Percentiles rank a stretch among this genome's conserved stretches.
Evolutionary conservation across 2,888 invertebrate species (phyloP).

Genomic region (Galerucella nymphaeae): DNA sequence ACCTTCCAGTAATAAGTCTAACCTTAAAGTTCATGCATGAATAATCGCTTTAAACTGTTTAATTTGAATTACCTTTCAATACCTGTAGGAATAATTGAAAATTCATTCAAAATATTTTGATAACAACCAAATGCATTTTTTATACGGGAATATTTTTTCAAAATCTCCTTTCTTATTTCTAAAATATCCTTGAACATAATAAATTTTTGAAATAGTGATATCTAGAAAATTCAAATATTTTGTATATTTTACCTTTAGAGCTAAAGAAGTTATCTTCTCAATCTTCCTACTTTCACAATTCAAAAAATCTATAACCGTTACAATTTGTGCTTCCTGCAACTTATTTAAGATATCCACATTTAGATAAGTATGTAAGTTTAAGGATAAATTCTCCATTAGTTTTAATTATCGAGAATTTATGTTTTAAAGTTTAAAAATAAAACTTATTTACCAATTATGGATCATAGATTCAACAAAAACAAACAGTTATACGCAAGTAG

Average conservation of each 20-base stretch:
- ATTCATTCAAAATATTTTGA: slow-evolving; percentile 58
- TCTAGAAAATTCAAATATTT: not conserved
- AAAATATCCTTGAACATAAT: slow-evolving; percentile 62
- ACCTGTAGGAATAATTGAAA: slow-evolving; percentile 65
- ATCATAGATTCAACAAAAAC: too few relatives aligned
- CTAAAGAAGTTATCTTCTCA: slow-evolving; percentile 57
- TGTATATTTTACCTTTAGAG: slow-evolving; percentile 38
- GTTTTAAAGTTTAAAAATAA: too few relatives aligned
- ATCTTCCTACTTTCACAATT: slow-evolving; percentile 69
- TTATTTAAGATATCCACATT: slow-evolving; percentile 31
- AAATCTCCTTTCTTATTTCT: slow-evolving; percentile 65
- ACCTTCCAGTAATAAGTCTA: slow-evolving; percentile 75
- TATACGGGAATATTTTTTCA: slow-evolving; percentile 66
- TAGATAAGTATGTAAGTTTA: slow-evolving; percentile 40
- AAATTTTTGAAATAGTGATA: slow-evolving; percentile 2
- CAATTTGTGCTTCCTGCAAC: slow-evolving; percentile 66
- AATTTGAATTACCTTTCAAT: slow-evolving; percentile 65
- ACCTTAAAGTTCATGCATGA: slow-evolving; percentile 65
- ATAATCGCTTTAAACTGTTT: slow-evolving; percentile 19
- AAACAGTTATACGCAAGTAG: too few relatives aligned
- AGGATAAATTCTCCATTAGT: slow-evolving; percentile 42
- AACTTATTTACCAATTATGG: too few relatives aligned
- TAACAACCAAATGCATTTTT: slow-evolving; percentile 60
- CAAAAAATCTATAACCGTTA: slow-evolving; percentile 71
- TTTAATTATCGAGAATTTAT: too few relatives aligned